These are phyloP conservation scores for Drosophila atroscutellata DNA, from an alignment of 2,888 invertebrate genomes.

Conservation along the genomic window DNA sequence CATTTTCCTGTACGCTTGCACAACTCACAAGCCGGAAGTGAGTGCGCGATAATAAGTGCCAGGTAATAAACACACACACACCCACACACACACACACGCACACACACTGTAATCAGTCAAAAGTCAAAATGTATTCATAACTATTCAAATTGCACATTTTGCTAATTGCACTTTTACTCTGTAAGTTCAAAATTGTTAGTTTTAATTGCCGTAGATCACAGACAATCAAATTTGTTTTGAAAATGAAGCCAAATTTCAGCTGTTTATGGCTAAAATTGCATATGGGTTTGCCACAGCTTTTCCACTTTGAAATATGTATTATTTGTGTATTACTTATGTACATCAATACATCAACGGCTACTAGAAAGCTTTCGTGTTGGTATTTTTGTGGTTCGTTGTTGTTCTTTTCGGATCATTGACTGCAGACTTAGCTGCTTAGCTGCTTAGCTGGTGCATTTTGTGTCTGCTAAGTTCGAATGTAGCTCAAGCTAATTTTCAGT, in stretches of 20 bases:
- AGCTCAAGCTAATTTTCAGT: constrained; percentile 14
- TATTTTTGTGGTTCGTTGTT: background rate
- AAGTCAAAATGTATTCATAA: background rate
- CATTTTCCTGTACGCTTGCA: constrained; percentile 12
- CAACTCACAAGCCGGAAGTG: constrained; percentile 45
- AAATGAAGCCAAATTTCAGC: too few relatives aligned
- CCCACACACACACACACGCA: background rate
- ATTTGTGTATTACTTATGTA: background rate
- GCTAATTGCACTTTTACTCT: constrained; percentile 1
- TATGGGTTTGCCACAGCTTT: background rate
- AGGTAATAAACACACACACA: constrained; percentile 7
- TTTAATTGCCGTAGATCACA: background rate
- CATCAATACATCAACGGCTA: background rate
- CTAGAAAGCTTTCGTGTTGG: background rate
- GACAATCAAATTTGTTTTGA: background rate
- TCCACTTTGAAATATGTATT: background rate
- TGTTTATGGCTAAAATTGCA: background rate
- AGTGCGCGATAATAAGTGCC: constrained; percentile 20
- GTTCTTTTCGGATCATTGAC: constrained; percentile 20
- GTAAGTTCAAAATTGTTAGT: background rate
- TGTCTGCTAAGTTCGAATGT: constrained; percentile 12
- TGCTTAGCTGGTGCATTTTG: constrained; percentile 16
- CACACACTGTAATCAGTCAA: background rate
- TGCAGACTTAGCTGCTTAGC: background rate
- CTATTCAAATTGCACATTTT: constrained; percentile 19